These are phyloP conservation scores for Mormyrus hasselquistii DNA, from an alignment of 2,797 vertebrate species.

Conservation along the genomic window DNA sequence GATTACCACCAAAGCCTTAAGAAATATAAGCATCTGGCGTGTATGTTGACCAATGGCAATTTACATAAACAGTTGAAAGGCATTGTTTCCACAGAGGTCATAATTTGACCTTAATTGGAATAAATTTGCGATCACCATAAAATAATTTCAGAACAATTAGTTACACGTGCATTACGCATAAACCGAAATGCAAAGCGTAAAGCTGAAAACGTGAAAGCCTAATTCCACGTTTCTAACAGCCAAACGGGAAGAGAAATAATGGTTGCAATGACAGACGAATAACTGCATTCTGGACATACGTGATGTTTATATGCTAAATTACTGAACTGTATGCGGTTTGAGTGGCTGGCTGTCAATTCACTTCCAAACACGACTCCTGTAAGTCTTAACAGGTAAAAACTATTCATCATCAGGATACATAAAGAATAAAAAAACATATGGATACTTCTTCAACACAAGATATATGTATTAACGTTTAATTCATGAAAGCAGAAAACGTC, in stretches of 20 bases:
- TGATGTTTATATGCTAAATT: not conserved
- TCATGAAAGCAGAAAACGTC: not conserved
- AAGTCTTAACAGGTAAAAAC: not conserved
- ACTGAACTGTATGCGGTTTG: not conserved
- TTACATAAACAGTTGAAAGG: conserved; percentile 19
- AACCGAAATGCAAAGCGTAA: not conserved
- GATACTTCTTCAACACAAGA: not conserved
- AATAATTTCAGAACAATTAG: conserved; percentile 5
- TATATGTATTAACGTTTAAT: not conserved
- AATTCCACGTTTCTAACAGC: not conserved
- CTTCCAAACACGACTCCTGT: not conserved
- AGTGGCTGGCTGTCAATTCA: not conserved
- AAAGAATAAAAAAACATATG: not conserved
- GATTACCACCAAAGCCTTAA: not conserved
- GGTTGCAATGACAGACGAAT: not conserved
- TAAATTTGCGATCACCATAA: conserved; percentile 13
- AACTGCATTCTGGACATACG: not conserved
- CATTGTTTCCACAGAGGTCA: conserved; percentile 23
- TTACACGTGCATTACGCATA: not conserved
- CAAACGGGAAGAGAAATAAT: not conserved
- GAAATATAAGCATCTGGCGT: conserved; percentile 12
- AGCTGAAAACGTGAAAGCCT: not conserved
- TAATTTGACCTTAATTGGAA: conserved; percentile 14
- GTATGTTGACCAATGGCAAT: conserved; percentile 10
- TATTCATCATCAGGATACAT: not conserved